Conservation (phyloP, 2,113 vertebrate species). For the Danionella cerebrum region DNA sequence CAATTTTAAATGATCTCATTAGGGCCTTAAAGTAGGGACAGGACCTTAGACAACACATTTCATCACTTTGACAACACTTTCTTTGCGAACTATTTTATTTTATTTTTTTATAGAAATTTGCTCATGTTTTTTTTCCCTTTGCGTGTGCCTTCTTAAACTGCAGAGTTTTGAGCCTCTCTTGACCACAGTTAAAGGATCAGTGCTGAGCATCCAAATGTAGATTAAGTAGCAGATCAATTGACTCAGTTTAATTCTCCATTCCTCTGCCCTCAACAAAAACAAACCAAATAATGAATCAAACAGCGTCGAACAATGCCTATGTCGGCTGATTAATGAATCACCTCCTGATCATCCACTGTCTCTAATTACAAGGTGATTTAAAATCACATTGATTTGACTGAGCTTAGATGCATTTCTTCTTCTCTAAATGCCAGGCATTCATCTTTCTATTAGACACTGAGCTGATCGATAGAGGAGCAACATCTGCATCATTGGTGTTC, state of each 20-base stretch:
- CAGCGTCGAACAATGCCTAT: conserved; percentile 9
- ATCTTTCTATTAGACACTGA: background rate
- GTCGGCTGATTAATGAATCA: background rate
- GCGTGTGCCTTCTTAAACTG: too few relatives aligned
- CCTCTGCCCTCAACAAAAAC: conserved; percentile 11
- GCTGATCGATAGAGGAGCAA: background rate
- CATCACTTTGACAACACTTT: too few relatives aligned
- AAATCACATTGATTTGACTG: conserved; percentile 3
- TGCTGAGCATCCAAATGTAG: background rate
- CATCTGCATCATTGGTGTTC: background rate
- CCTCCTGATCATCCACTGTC: background rate
- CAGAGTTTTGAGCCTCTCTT: too few relatives aligned
- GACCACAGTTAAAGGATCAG: background rate
- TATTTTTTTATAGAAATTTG: too few relatives aligned
- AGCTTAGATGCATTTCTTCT: background rate
- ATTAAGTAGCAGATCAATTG: conserved; percentile 3
- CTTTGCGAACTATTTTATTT: too few relatives aligned
- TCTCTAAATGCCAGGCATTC: background rate
- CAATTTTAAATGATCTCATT: too few relatives aligned
- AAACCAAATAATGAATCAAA: conserved; percentile 3
- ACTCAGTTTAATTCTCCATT: conserved; percentile 6
- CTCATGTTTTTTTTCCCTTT: too few relatives aligned
- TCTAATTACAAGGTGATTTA: background rate
- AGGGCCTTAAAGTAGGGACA: too few relatives aligned
- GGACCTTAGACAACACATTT: too few relatives aligned